Percentiles rank a stretch among this genome's conserved stretches.
Conservation (phyloP, 2,113 vertebrate species). For the Myrmecophaga tridactyla region DNA sequence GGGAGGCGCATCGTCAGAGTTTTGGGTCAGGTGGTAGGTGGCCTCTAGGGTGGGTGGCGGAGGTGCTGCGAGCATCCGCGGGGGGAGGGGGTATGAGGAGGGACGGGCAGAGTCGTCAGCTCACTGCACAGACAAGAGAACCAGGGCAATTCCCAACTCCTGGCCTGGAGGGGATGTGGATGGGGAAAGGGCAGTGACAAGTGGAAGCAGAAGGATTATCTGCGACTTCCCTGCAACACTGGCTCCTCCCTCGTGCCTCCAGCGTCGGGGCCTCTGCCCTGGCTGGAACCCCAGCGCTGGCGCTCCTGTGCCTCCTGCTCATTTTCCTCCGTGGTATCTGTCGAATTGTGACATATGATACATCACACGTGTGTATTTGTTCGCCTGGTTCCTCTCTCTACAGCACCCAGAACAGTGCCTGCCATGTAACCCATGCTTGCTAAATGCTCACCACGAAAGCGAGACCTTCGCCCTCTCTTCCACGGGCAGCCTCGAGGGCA, state of each 20-base stretch:
- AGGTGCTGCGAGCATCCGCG: not conserved
- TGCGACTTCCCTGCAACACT: too few species aligned
- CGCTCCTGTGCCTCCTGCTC: rapidly evolving
- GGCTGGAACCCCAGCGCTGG: too few species aligned
- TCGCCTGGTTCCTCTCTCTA: not conserved
- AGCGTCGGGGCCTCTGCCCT: too few species aligned
- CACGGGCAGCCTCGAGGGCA: rapidly evolving
- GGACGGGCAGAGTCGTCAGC: not conserved
- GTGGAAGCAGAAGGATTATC: not conserved
- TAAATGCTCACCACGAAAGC: too few species aligned
- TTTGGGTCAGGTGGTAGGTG: not conserved
- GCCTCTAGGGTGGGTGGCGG: not conserved
- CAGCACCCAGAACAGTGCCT: not conserved
- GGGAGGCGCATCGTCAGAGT: not conserved
- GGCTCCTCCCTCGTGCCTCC: too few species aligned
- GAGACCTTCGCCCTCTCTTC: too few species aligned
- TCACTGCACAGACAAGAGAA: not conserved
- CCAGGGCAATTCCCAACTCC: not conserved
- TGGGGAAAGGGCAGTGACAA: not conserved
- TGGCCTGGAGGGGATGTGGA: not conserved
- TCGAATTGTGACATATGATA: rapidly evolving
- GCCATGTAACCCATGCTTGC: not conserved
- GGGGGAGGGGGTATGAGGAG: too few species aligned
- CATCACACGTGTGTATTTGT: too few species aligned
- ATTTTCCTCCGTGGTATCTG: rapidly evolving